These are phyloP conservation scores for Phallusia fumigata DNA, from an alignment of 23 tunicate species.

Conservation along the genomic window DNA sequence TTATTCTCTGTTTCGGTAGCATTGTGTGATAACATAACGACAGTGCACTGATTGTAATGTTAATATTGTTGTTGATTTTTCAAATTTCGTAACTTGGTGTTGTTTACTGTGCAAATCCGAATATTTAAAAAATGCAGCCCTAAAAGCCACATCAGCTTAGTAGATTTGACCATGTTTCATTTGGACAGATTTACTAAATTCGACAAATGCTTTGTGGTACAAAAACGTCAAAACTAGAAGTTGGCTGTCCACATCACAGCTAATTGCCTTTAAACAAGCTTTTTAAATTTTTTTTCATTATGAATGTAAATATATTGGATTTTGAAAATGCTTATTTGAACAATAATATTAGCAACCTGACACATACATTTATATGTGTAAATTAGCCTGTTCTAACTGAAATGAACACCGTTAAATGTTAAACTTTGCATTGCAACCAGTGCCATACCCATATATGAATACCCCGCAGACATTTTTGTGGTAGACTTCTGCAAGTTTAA, in stretches of 20 bases:
- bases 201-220: too few species aligned
- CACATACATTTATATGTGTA: too few species aligned
- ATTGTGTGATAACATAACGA: background rate
- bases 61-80: background rate
- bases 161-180: background rate
- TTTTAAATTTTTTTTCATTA: too few species aligned
- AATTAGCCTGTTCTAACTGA: too few species aligned
- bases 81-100: background rate
- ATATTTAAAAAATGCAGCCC: background rate
- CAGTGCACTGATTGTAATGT: background rate
- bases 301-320: too few species aligned
- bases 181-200: too few species aligned
- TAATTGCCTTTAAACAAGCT: too few species aligned
- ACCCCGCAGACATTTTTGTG: background rate
- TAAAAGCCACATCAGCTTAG: background rate
- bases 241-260: too few species aligned
- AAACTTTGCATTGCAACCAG: background rate
- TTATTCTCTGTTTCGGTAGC: background rate
- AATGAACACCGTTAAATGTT: background rate
- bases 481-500: background rate
- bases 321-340: background rate
- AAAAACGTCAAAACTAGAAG: too few species aligned
- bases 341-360: background rate
- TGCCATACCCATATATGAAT: background rate
- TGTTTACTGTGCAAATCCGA: background rate